phyloP scores from a whole-genome alignment of 2,888 invertebrate genomes.

The Lepidochrysops patricia region DNA sequence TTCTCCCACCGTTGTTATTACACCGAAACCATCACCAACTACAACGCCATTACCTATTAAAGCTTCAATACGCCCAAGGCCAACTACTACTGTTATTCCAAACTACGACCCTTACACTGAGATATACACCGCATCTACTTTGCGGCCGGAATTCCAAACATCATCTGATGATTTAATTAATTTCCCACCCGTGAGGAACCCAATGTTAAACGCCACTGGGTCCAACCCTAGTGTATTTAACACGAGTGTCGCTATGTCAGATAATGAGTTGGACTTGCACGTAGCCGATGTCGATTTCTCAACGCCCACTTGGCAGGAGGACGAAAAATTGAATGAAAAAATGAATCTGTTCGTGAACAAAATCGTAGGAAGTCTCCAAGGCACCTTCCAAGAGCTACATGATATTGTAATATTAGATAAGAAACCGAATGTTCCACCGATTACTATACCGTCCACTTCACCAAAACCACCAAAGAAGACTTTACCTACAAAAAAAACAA shows the following conservation, averaged over 20 bases:
- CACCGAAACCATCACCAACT: constrained; percentile 77
- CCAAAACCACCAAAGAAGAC: constrained; percentile 51
- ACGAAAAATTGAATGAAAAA: constrained; percentile 83
- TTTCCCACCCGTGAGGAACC: constrained; percentile 90
- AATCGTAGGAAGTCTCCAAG: constrained; percentile 87
- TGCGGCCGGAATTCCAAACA: constrained; percentile 75
- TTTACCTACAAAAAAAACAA: constrained; percentile 40
- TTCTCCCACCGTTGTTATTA: constrained; percentile 78
- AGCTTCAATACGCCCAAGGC: constrained; percentile 33
- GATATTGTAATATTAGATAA: constrained; percentile 79
- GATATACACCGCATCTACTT: constrained; percentile 45
- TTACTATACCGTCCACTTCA: constrained; percentile 43
- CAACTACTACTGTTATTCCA: constrained; percentile 37
- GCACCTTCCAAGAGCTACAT: constrained; percentile 86
- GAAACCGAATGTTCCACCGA: constrained; percentile 56
- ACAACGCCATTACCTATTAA: constrained; percentile 55
- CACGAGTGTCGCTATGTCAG: constrained; percentile 67
- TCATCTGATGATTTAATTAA: constrained; percentile 82
- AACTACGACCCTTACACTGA: constrained; percentile 47
- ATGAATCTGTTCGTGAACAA: constrained; percentile 88
- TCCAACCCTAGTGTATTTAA: constrained; percentile 65
- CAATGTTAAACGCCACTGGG: constrained; percentile 82
- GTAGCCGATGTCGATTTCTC: constrained; percentile 78
- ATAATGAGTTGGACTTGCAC: constrained; percentile 61
- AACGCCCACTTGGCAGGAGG: constrained; percentile 84